phyloP scores from a whole-genome alignment of 2,113 vertebrate species.

The Egretta garzetta region DNA sequence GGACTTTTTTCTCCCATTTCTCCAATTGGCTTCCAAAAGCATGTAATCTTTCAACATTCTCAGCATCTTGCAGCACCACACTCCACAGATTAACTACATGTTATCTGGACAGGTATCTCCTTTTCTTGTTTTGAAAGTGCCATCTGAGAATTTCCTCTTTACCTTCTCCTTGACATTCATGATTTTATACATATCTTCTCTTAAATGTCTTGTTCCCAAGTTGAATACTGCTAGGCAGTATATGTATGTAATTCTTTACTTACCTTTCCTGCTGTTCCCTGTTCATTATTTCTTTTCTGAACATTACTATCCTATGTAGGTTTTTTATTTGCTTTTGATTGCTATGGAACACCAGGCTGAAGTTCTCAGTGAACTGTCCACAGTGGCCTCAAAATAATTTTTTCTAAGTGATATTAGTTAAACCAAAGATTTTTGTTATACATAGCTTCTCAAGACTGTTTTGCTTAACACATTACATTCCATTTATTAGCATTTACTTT shows the following conservation, averaged over 20 bases:
- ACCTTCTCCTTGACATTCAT: background rate
- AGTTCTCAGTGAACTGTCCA: background rate
- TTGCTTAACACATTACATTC: background rate
- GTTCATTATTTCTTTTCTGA: background rate
- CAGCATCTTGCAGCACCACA: background rate
- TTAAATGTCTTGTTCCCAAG: background rate
- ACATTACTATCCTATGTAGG: background rate
- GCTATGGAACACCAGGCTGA: background rate
- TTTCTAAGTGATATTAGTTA: background rate
- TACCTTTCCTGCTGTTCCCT: background rate
- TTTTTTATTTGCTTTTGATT: background rate
- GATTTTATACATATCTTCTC: background rate
- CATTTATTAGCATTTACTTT: background rate
- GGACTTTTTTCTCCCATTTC: background rate
- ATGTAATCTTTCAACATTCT: background rate
- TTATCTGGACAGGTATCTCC: background rate
- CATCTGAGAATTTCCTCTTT: background rate
- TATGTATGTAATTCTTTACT: background rate
- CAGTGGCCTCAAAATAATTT: background rate
- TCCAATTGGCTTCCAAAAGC: background rate
- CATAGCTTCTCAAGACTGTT: background rate
- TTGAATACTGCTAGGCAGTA: background rate
- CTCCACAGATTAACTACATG: background rate
- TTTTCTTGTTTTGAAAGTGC: background rate
- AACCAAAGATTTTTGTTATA: background rate